Evolutionary conservation across 2,797 vertebrate genomes (phyloP).

Genomic region (Ispidina picta): DNA sequence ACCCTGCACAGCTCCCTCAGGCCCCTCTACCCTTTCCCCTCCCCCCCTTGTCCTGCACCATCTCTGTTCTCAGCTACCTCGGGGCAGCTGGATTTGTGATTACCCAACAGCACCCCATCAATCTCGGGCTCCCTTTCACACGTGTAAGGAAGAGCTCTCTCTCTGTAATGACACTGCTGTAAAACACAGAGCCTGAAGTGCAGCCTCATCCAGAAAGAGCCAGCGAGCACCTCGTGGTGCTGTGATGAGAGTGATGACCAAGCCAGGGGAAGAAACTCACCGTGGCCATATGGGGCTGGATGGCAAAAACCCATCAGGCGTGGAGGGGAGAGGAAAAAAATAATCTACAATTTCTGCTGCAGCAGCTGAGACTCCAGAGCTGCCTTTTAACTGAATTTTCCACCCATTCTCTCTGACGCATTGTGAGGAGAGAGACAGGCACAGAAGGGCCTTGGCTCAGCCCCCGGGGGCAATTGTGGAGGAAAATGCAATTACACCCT

Average conservation of each 20-base stretch:
- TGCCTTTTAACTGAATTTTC: conserved; percentile 69
- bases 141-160: background rate
- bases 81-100: conserved; percentile 65
- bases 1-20: conserved; percentile 31
- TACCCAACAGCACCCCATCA: conserved; percentile 40
- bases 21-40: conserved; percentile 1
- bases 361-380: conserved; percentile 39
- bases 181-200: conserved; percentile 31
- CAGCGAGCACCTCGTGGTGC: background rate
- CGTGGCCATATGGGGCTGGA: conserved; percentile 25
- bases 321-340: background rate
- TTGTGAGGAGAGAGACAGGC: conserved; percentile 36
- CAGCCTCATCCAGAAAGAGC: background rate
- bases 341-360: conserved; percentile 5
- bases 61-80: conserved; percentile 38
- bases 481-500: conserved; percentile 80
- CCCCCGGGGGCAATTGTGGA: conserved; percentile 63
- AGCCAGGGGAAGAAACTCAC: conserved; percentile 7
- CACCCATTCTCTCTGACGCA: conserved; percentile 57
- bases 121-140: conserved; percentile 45
- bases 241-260: background rate
- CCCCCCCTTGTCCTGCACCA: background rate
- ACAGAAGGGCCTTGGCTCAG: conserved; percentile 39
- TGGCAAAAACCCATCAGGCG: conserved; percentile 41
- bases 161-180: background rate